A percentile compares a stretch with the other conserved stretches of the same genome.
phyloP scores from a whole-genome alignment of 2,113 vertebrate species.

The Istiophorus platypterus region DNA sequence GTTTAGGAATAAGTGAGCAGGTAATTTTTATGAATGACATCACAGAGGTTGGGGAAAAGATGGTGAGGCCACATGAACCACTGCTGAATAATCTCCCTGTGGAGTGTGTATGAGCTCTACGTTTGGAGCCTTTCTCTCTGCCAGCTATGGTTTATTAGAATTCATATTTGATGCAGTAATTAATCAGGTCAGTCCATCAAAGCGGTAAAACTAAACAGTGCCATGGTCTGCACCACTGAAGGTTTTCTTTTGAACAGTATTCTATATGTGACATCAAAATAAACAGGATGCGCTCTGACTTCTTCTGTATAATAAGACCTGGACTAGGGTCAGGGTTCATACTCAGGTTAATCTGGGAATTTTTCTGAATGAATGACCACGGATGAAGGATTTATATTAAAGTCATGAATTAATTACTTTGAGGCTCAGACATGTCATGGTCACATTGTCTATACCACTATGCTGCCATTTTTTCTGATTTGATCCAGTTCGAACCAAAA shows the following conservation, averaged over 20 bases:
- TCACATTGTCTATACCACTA: background rate
- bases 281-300: background rate
- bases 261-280: slow-evolving; percentile 4
- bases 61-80: slow-evolving; percentile 40
- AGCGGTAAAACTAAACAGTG: slow-evolving; percentile 25
- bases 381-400: background rate
- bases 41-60: slow-evolving; percentile 12
- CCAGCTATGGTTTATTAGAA: slow-evolving; percentile 37
- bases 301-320: slow-evolving; percentile 5
- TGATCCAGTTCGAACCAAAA: slow-evolving; percentile 3
- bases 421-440: background rate
- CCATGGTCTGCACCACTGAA: background rate
- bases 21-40: slow-evolving; percentile 51
- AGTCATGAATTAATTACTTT: background rate
- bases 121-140: slow-evolving; percentile 23
- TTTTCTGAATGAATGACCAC: slow-evolving; percentile 3
- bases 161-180: slow-evolving; percentile 45
- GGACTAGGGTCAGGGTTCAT: background rate
- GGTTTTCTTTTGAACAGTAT: background rate
- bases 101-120: slow-evolving; percentile 16
- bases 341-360: background rate
- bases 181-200: slow-evolving; percentile 23
- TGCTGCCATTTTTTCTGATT: background rate
- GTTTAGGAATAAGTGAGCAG: slow-evolving; percentile 43
- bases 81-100: slow-evolving; percentile 42